Evolutionary conservation across 2,888 invertebrate genomes (phyloP), one percentile per base, ranked within the genome.

Genomic region (Amaurobius ferox): DNA sequence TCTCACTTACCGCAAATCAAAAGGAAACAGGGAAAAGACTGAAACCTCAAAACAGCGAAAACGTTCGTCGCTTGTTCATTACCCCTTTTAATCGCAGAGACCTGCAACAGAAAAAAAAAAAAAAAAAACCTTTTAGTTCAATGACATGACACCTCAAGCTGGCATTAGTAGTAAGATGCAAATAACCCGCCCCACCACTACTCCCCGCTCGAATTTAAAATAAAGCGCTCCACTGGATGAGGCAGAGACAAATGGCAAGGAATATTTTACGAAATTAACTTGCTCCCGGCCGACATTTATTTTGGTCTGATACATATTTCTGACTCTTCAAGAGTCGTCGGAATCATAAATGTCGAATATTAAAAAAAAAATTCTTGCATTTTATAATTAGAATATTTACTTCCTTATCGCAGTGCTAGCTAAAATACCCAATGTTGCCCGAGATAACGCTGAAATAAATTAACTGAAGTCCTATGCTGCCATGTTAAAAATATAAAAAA

Each of bases 201-300:
- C 55, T n/a, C n/a, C 23, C 55, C 1, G 2, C 23, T 6, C 3
- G 2, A 23, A 2, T 55, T 55, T 23, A 55, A 55, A 11, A 3
- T 1, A 23, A 44, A 55, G 23, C 23, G 55, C 23, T 55, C 55
- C 23, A 23, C 6, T 6, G 23, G 23, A 23, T 55, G 23, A 55
- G 23, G 55, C 23, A 55, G 23, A 55, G 23, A 23, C 55, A n/a
- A 55, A 23, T 55, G n/a, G n/a, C n/a, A n/a, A n/a, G n/a, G n/a
- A n/a, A n/a, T n/a, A n/a, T n/a, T n/a, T n/a, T n/a, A n/a, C n/a
- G n/a, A n/a, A n/a, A n/a, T n/a, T 44, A 3, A 13, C 16, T 2
- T 44, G 44, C 44, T 44, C 44, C 44, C 16, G 44, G 44, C 44
- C n/a, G n/a, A n/a, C n/a, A n/a, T n/a, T n/a, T n/a, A n/a, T n/a